Base-by-base conservation (phyloP, 92 coral and sea anemone species). In the Phenganax subtilis region DNA sequence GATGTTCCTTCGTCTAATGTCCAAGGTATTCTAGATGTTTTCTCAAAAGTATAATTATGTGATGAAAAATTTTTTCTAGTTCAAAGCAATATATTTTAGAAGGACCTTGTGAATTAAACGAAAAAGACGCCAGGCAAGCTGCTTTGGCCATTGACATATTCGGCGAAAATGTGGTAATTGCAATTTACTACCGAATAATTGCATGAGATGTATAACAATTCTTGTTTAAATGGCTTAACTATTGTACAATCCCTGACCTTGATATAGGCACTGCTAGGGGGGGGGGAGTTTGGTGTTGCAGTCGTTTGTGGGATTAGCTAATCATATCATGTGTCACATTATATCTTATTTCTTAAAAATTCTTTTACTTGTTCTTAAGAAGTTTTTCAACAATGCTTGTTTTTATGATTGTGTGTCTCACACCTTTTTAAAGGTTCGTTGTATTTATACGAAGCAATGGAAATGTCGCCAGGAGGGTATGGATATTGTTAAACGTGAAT, bases 361-460 rank as follows among this genome's bases (percentile, higher is more conserved):
- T 63, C 16, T 73, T 73, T 25, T 11, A 31, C 78, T 73, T 0
- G 47, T 37, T 37, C 47, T 37, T 2, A 37, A 25, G 8, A 54
- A 10, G 17, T 71, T n/a, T 54, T 9, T 56, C 16, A 56, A 9
- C 60, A 10, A 9, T 37, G 60, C 8, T 15, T 62, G 10, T 29
- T 6, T 3, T 31, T 20, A 56, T 11, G 15, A 54, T 14, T 65
- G 8, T 54, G 16, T 68, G 30, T 62, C 25, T 20, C 55, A 51
- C 25, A 57, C 29, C 47, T 29, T 62, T 14, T n/a, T 75, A 66
- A 12, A 94, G 98, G 97, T 92, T 30, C 98, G 92, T 76, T 88
- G 93, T 76, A 87, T 92, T 53, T 94, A 88, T 83, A 92, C 98
- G 7, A 94, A 94, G 72, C 96, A 94, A 61, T 94, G 98, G 98